These are phyloP conservation scores for Limonius californicus DNA, from an alignment of 1,140 invertebrate genomes.

Conservation along the genomic window DNA sequence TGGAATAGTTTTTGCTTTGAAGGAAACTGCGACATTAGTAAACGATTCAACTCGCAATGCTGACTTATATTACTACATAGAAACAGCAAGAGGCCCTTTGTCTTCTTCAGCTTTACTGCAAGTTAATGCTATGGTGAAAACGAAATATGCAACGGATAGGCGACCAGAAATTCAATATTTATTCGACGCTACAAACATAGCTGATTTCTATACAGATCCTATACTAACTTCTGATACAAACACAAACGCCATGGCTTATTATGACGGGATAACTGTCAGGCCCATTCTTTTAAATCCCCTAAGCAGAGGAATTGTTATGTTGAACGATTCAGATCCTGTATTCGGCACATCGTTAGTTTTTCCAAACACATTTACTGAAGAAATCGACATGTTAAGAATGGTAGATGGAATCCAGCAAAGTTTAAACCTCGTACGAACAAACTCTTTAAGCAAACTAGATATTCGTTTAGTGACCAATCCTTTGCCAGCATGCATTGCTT, in stretches of 20 bases:
- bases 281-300: conserved; percentile 54
- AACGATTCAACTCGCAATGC: conserved; percentile 49
- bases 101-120: conserved; percentile 50
- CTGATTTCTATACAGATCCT: conserved; percentile 49
- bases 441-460: conserved; percentile 32
- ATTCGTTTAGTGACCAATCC: neutral
- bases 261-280: conserved; percentile 47
- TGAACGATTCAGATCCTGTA: conserved; percentile 55
- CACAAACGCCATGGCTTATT: conserved; percentile 52
- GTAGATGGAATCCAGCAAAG: conserved; percentile 47
- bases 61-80: conserved; percentile 53
- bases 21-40: conserved; percentile 51
- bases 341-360: conserved; percentile 61
- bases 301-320: conserved; percentile 55
- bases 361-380: conserved; percentile 62
- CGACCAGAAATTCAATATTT: conserved; percentile 64
- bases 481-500: conserved; percentile 42
- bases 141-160: conserved; percentile 41
- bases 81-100: conserved; percentile 48
- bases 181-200: conserved; percentile 54
- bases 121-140: conserved; percentile 54
- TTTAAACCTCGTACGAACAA: conserved; percentile 37
- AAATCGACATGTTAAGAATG: conserved; percentile 46
- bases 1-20: conserved; percentile 55
- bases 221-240: conserved; percentile 49